Conservation (phyloP, 2,888 invertebrate species). For the Sericinus montela region DNA sequence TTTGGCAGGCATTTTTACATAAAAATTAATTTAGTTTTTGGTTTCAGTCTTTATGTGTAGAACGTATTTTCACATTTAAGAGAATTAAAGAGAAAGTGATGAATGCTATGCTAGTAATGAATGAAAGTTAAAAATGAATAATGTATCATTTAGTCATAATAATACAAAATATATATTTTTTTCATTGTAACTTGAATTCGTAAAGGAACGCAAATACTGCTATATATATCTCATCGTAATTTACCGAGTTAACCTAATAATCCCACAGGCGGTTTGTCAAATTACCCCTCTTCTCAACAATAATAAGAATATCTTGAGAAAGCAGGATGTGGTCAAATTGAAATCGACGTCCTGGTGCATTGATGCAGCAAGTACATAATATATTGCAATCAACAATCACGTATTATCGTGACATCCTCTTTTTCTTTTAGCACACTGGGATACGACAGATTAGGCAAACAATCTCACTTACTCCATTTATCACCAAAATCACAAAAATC, state of each 20-base stretch:
- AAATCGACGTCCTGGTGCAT: conserved; percentile 69
- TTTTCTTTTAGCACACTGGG: conserved; percentile 44
- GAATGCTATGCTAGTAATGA: too few species aligned
- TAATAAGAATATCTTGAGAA: conserved; percentile 62
- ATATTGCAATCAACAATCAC: conserved; percentile 67
- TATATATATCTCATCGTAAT: background rate
- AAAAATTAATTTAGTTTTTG: too few species aligned
- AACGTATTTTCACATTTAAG: too few species aligned
- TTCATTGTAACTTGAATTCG: too few species aligned
- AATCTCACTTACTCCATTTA: too few species aligned
- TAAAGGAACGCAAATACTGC: background rate
- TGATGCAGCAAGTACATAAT: conserved; percentile 55
- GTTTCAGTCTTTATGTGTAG: too few species aligned
- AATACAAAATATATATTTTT: too few species aligned
- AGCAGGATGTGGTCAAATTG: conserved; percentile 75
- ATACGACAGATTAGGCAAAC: conserved; percentile 26
- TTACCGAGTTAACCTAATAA: conserved; percentile 19
- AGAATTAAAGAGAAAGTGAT: too few species aligned
- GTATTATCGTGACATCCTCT: conserved; percentile 60
- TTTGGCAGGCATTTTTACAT: too few species aligned
- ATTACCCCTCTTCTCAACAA: conserved; percentile 37
- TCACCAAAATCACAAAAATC: too few species aligned
- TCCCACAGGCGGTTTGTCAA: conserved; percentile 31
- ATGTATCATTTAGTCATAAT: too few species aligned
- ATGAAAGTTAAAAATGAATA: too few species aligned